Evolutionary conservation across 92 coral and sea anemone species (phyloP).

Genomic region (Micromussa lordhowensis): DNA sequence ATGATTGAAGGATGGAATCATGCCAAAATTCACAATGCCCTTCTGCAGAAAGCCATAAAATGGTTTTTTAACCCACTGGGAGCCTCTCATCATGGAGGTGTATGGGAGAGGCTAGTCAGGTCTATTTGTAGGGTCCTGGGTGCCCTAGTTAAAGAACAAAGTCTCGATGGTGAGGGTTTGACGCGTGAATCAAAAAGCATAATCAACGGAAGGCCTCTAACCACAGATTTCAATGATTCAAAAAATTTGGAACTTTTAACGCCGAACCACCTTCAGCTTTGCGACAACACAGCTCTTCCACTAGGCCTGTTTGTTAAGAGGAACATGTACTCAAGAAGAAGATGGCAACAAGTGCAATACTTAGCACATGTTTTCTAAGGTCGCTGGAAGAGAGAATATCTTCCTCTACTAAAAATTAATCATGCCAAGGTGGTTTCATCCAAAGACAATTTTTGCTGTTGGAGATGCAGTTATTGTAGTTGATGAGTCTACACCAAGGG

Average conservation of each 20-base stretch:
- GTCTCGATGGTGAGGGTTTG: conserved; percentile 24
- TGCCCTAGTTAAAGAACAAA: conserved; percentile 15
- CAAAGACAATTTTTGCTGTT: conserved; percentile 28
- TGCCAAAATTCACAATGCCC: neutral
- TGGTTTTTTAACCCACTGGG: neutral
- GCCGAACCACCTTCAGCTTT: conserved; percentile 36
- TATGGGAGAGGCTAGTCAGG: neutral
- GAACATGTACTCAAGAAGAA: neutral
- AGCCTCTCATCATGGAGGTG: neutral
- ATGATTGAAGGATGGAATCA: conserved; percentile 12
- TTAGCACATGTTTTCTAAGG: conserved; percentile 35
- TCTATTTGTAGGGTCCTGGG: neutral
- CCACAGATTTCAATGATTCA: conserved; percentile 25
- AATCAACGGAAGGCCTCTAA: conserved; percentile 38
- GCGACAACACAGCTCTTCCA: conserved; percentile 10
- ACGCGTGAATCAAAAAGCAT: conserved; percentile 23
- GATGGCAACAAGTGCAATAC: conserved; percentile 38
- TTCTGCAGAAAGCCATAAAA: neutral
- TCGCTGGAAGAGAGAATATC: conserved; percentile 42
- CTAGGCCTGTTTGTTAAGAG: conserved; percentile 33
- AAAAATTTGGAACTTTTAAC: conserved; percentile 37
- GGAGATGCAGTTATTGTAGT: conserved; percentile 39
- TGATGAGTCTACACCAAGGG: conserved; percentile 18
- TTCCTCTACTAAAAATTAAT: conserved; percentile 37
- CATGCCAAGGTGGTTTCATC: conserved; percentile 36